These are phyloP conservation scores for Galleria mellonella DNA, from an alignment of 1,140 invertebrate genomes.

Conservation along the genomic window DNA sequence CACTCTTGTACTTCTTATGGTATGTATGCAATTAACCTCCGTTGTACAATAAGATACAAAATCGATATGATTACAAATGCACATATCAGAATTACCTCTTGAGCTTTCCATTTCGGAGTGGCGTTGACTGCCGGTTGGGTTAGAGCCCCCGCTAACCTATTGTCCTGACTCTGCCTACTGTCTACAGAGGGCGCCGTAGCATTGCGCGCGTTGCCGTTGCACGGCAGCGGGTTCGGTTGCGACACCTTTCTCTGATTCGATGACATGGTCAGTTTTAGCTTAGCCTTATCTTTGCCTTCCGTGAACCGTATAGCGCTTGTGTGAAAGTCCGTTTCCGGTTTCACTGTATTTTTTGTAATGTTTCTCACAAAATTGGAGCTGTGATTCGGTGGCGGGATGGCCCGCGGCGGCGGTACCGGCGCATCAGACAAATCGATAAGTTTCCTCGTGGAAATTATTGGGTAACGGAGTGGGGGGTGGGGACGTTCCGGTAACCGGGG, in stretches of 20 bases:
- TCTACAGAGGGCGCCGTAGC: conserved; percentile 17
- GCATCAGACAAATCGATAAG: conserved; percentile 56
- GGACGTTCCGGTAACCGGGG: conserved; percentile 64
- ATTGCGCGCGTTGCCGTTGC: conserved; percentile 31
- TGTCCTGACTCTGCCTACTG: conserved; percentile 17
- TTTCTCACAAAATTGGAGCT: conserved; percentile 44
- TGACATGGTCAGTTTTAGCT: conserved; percentile 53
- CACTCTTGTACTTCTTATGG: conserved; percentile 23
- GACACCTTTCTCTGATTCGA: conserved; percentile 39
- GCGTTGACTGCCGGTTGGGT: conserved; percentile 12
- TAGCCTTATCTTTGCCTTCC: conserved; percentile 50
- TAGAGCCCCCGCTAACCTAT: conserved; percentile 12
- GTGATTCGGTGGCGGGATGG: conserved; percentile 20
- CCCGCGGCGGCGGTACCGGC: conserved; percentile 47
- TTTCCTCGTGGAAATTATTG: conserved; percentile 59
- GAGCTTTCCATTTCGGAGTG: conserved; percentile 32
- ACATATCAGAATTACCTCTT: conserved; percentile 67
- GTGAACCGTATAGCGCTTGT: conserved; percentile 57
- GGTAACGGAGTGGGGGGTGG: conserved; percentile 51
- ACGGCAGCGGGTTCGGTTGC: conserved; percentile 17
- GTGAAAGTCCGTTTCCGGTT: conserved; percentile 37
- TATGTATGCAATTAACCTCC: conserved; percentile 25
- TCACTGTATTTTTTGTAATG: conserved; percentile 48
- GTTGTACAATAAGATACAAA: conserved; percentile 27
- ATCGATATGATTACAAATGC: conserved; percentile 58